Evolutionary conservation across 1,140 invertebrate genomes (phyloP).

Genomic region (Achroia grisella): DNA sequence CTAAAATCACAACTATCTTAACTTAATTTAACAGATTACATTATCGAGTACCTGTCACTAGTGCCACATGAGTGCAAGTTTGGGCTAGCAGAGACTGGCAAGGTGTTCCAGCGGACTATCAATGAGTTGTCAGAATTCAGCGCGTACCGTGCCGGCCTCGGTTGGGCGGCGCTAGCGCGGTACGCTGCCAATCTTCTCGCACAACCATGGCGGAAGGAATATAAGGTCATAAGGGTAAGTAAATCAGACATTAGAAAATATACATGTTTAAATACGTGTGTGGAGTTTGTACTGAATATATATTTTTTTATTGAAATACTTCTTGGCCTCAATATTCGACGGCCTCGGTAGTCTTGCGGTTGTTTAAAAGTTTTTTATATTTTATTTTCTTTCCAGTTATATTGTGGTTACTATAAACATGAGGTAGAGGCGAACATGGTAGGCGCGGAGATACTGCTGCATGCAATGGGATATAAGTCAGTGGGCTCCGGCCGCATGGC

Average conservation of each 20-base stretch:
- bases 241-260: no score
- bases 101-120: conserved; percentile 83
- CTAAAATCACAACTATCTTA: background rate
- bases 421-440: conserved; percentile 86
- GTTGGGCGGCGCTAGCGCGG: conserved; percentile 87
- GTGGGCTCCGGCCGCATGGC: conserved; percentile 72
- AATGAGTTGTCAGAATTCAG: conserved; percentile 82
- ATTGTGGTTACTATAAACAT: conserved; percentile 90
- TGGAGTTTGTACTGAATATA: no score
- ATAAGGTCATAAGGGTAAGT: conserved; percentile 82
- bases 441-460: conserved; percentile 83
- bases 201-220: conserved; percentile 93
- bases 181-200: conserved; percentile 89
- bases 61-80: conserved; percentile 89
- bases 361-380: no score
- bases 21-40: conserved; percentile 76
- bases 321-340: no score
- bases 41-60: conserved; percentile 83
- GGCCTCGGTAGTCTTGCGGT: no score
- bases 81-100: conserved; percentile 80
- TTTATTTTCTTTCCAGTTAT: conserved; percentile 76
- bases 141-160: conserved; percentile 84
- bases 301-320: background rate
- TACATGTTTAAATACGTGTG: no score
- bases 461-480: conserved; percentile 86